Percentiles rank a stretch among this genome's conserved stretches.
Conservation (phyloP, 2,113 vertebrate genomes). For the Larimichthys crocea region DNA sequence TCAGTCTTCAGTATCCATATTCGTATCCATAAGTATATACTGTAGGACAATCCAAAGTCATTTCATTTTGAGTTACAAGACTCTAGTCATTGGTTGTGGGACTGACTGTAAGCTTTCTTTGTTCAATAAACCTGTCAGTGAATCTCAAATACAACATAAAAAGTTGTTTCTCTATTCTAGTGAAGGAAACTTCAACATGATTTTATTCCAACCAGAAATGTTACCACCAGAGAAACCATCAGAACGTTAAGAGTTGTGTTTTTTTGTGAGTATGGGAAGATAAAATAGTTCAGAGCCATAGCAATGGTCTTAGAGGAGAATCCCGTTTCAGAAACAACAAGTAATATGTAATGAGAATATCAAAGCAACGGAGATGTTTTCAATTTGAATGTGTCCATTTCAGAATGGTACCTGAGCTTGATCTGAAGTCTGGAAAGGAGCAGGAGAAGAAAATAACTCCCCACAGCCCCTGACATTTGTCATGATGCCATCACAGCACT, state of each 20-base stretch:
- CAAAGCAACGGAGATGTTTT: background rate
- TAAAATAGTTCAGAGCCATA: background rate
- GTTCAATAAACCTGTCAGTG: background rate
- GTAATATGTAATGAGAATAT: background rate
- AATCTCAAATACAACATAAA: background rate
- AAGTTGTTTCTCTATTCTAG: background rate
- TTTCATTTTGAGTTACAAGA: too few relatives aligned
- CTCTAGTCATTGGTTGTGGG: background rate
- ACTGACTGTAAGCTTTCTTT: background rate
- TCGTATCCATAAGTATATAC: too few relatives aligned
- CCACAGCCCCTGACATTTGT: constrained; percentile 22
- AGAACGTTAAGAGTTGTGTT: background rate
- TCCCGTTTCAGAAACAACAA: background rate
- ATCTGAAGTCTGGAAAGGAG: background rate
- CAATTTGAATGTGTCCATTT: background rate
- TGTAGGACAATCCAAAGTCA: too few relatives aligned
- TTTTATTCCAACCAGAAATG: background rate
- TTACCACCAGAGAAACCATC: background rate
- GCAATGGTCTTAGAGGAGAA: background rate
- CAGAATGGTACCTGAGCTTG: background rate
- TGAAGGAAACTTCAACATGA: background rate
- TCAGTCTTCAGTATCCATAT: too few relatives aligned
- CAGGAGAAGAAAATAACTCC: constrained; percentile 20
- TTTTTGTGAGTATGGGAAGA: background rate
- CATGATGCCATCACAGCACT: background rate